phyloP scores from a whole-genome alignment of 2,888 invertebrate species.

The Eupithecia inturbata region DNA sequence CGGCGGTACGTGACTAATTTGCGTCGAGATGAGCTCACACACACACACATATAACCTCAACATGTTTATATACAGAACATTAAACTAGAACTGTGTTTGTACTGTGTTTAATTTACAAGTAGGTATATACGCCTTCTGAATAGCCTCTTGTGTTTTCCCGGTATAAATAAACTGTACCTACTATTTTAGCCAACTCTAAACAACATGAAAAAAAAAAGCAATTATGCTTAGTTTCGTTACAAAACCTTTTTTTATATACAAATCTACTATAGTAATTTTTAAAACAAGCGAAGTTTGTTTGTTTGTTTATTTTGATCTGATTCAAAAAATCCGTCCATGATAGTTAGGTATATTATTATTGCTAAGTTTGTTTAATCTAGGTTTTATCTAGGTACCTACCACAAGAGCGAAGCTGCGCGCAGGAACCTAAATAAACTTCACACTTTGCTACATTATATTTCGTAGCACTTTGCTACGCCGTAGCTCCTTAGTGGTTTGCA shows the following conservation, averaged over 20 bases:
- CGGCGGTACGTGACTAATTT: constrained; percentile 30
- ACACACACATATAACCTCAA: not conserved
- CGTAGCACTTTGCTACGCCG: constrained; percentile 11
- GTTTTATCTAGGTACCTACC: not conserved
- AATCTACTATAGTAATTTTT: not conserved
- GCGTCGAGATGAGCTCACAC: constrained; percentile 11
- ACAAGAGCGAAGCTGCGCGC: not conserved
- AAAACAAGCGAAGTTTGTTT: not conserved
- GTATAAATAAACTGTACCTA: not conserved
- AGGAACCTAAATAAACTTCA: not conserved
- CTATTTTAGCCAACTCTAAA: not conserved
- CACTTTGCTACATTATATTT: not conserved
- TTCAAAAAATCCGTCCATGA: not conserved
- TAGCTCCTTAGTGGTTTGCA: constrained; percentile 12
- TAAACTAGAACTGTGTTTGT: not conserved
- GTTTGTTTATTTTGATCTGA: not conserved
- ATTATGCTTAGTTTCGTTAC: not conserved
- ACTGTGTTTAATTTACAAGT: not conserved
- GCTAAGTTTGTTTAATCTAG: not conserved
- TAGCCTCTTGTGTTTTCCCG: not conserved
- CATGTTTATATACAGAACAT: not conserved
- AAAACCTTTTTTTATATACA: no score
- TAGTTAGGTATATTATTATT: not conserved
- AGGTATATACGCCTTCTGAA: not conserved
- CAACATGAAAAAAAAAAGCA: no score